These are phyloP conservation scores for Ovis aries DNA, from an alignment of 2,113 vertebrate species.

Conservation along the genomic window DNA sequence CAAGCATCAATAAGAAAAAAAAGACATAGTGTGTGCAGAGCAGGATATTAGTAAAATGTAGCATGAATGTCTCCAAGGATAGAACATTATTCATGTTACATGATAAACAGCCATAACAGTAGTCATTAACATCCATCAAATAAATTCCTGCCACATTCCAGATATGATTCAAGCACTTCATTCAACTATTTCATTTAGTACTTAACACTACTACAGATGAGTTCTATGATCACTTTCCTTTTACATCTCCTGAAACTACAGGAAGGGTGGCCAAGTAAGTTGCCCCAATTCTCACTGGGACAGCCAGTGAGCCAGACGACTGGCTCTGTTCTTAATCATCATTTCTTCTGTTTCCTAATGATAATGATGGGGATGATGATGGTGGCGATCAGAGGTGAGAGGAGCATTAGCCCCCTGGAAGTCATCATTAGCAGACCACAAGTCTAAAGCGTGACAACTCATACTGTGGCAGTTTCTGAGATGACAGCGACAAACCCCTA, in stretches of 20 bases:
- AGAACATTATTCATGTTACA: neutral
- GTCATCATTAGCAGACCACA: neutral
- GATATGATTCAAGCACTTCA: neutral
- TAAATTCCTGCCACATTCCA: neutral
- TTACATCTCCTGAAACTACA: neutral
- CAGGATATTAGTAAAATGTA: neutral
- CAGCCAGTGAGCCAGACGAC: neutral
- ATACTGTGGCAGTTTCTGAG: neutral
- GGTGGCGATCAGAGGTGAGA: neutral
- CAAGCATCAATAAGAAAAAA: neutral
- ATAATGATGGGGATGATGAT: neutral
- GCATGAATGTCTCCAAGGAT: neutral
- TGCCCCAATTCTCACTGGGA: neutral
- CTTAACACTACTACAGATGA: neutral
- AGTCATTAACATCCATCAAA: neutral
- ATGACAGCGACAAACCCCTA: neutral
- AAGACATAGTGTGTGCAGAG: neutral
- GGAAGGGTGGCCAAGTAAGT: neutral
- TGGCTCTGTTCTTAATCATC: neutral
- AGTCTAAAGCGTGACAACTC: neutral
- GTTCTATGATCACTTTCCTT: neutral
- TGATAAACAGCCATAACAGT: neutral
- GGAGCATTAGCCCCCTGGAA: neutral
- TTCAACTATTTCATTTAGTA: neutral
- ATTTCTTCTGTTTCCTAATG: neutral